Evolutionary conservation across 23 tunicate genomes (phyloP).

Genomic region (Ciona savignyi): DNA sequence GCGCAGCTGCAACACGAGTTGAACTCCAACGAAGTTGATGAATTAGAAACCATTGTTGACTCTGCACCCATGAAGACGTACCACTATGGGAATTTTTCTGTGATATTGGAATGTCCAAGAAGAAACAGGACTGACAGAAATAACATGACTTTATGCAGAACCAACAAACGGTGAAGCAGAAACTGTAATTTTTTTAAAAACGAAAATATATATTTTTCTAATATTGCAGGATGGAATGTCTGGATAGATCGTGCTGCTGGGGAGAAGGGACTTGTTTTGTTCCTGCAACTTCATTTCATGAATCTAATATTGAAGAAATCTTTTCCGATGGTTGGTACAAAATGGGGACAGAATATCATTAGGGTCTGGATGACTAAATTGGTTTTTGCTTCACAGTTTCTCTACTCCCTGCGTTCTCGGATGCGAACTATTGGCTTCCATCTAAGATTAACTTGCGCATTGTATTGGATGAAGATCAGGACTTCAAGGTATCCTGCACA

Average conservation of each 20-base stretch:
- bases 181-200: too few species aligned
- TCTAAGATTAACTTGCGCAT: neutral
- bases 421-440: neutral
- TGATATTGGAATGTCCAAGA: constrained; percentile 10
- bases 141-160: neutral
- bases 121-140: neutral
- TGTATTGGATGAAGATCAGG: neutral
- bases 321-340: neutral
- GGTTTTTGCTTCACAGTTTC: neutral
- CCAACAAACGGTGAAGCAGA: neutral
- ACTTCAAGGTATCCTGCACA: neutral
- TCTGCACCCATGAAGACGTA: neutral
- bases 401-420: neutral
- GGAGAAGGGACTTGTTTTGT: neutral
- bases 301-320: neutral
- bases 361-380: neutral
- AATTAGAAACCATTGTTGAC: neutral
- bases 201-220: neutral
- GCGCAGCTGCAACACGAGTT: neutral
- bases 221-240: neutral
- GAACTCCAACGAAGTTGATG: neutral
- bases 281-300: neutral
- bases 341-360: neutral
- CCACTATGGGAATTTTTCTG: constrained; percentile 9
- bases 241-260: constrained; percentile 14